Evolutionary conservation across 2,113 vertebrate species (phyloP), one percentile per base, ranked within the genome.

Genomic region (Amphilophus citrinellus): DNA sequence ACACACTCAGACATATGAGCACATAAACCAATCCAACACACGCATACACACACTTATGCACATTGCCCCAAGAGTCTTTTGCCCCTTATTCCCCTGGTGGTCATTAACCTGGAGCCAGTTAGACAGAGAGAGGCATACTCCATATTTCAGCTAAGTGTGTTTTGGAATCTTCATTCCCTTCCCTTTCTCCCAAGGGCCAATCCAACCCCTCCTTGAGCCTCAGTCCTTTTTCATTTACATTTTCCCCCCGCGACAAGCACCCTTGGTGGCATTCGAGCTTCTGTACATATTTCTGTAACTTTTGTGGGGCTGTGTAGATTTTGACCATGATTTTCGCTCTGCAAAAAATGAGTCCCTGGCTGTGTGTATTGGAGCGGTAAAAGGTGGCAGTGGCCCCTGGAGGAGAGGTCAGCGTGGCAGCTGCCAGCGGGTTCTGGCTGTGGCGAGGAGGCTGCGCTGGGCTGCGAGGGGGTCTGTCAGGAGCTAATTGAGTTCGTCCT

Each of bases 401-500:
- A 94, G 92, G 84, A 93, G 92, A 92, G 95, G 95, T 95, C 94
- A 94, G 84, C n/a, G 50, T 87, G 91, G 94, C 92, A 91, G 93
- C 92, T 93, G 94, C 94, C 92, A 85, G 88, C 80, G 87, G 91
- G 90, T 84, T 87, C 87, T 83, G 86, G 90, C 90, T 90, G 90
- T 89, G 92, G 86, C 76, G 87, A 84, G 68, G 63, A 89, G 87
- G 89, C 90, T 85, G 89, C 89, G 88, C 78, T 24, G 84, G 91
- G 90, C 91, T 91, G 89, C 85, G 90, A 87, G 91, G 86, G 91
- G 92, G 92, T 95, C 91, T 95, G 94, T 95, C 94, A 95, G 91
- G 91, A 95, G 95, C 94, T 96, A 96, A 96, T 96, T 96, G 95
- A 96, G 95, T 96, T 96, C 87, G 93, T 94, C 94, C 91, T 92